phyloP scores from a whole-genome alignment of 2,888 invertebrate species.

The Phengaris alcon region DNA sequence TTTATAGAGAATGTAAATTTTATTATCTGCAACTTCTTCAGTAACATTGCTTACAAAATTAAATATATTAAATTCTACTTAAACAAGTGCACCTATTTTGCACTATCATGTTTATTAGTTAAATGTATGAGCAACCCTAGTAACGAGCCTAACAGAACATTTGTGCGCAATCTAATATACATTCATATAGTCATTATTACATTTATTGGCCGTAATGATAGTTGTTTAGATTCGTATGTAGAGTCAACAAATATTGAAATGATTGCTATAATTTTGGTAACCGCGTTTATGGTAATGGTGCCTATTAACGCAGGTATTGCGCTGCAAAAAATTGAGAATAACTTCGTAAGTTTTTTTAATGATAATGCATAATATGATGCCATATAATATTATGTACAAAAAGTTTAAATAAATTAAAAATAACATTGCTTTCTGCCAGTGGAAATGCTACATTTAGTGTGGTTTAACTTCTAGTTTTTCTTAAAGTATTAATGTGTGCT shows the following conservation, averaged over 20 bases:
- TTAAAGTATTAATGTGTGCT: too few relatives aligned
- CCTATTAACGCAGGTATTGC: background rate
- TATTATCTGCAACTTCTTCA: too few relatives aligned
- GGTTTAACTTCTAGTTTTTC: too few relatives aligned
- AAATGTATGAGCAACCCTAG: conserved; percentile 37
- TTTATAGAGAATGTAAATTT: too few relatives aligned
- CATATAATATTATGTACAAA: too few relatives aligned
- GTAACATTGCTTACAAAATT: too few relatives aligned
- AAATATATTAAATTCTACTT: too few relatives aligned
- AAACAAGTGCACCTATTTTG: background rate
- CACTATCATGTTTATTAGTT: background rate
- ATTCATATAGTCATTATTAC: background rate
- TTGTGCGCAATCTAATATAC: background rate
- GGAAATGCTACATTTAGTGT: too few relatives aligned
- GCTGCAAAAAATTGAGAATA: conserved; percentile 11
- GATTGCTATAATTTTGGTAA: conserved; percentile 29
- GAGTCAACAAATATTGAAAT: background rate
- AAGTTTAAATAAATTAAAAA: too few relatives aligned
- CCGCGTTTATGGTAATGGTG: conserved; percentile 1
- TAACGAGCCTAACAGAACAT: conserved; percentile 1
- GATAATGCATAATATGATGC: too few relatives aligned
- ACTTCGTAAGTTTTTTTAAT: conserved; percentile 31
- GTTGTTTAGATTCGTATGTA: background rate
- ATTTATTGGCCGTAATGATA: conserved; percentile 5
- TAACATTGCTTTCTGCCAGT: too few relatives aligned